Conservation (phyloP, 2,797 vertebrate species). For the Parambassis ranga region DNA sequence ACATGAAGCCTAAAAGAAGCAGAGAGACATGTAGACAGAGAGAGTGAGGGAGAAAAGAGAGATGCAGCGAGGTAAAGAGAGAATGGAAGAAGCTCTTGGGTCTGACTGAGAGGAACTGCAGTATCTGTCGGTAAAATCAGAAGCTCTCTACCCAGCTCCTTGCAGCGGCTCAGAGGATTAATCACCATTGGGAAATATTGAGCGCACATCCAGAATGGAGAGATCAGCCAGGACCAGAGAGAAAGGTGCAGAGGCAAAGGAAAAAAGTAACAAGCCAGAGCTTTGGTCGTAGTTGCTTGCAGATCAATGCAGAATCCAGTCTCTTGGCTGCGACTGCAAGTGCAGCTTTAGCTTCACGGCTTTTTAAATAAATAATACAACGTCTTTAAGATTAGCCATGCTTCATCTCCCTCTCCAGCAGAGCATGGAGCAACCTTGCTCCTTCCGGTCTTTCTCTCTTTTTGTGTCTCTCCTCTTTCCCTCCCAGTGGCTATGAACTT, state of each 20-base stretch:
- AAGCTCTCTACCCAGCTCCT: conserved; percentile 58
- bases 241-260: conserved; percentile 31
- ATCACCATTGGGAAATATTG: conserved; percentile 80
- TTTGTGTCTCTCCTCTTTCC: conserved; percentile 36
- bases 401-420: conserved; percentile 74
- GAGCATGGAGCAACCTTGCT: conserved; percentile 61
- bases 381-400: conserved; percentile 79
- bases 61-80: conserved; percentile 24
- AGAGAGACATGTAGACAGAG: conserved; percentile 2
- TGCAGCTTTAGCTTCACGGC: conserved; percentile 69
- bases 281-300: conserved; percentile 58
- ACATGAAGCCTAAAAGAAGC: conserved; percentile 15
- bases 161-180: conserved; percentile 70
- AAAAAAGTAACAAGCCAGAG: conserved; percentile 60
- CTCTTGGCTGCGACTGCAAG: conserved; percentile 68
- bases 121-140: conserved; percentile 69
- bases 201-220: conserved; percentile 68
- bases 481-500: conserved; percentile 63
- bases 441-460: conserved; percentile 51
- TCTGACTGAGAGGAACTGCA: conserved; percentile 63
- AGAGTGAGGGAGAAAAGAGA: conserved; percentile 4
- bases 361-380: conserved; percentile 86
- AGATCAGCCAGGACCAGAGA: conserved; percentile 50
- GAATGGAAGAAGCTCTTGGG: conserved; percentile 38
- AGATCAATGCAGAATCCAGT: conserved; percentile 64